Base-by-base conservation (phyloP, 1,140 invertebrate species). In the Drosophila asahinai region DNA sequence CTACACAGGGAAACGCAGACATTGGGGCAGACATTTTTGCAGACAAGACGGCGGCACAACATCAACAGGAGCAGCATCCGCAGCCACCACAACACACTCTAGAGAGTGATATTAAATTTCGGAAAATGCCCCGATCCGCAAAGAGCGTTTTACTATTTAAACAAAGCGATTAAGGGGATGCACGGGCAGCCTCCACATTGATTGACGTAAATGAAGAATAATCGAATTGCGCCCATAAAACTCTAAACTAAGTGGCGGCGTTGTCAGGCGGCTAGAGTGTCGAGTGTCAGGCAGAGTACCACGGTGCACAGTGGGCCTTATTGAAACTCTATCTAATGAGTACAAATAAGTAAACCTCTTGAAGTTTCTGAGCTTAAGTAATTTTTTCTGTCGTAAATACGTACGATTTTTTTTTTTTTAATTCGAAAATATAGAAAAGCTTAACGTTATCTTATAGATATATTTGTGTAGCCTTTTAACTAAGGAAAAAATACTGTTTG, bases 131-230 rank as follows among this genome's bases (percentile, higher is more conserved):
- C 52, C 58, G 9, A 48, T 54, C 60, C 62, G 25, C 15, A 38
- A 30, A 30, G 40, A 25, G 40, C 72, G 55, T 63, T 82, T 79
- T 86, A 77, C 68, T 91, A 82, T 86, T 89, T 89, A 89, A 89
- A 84, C 84, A 80, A 68, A 80, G 63, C 78, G 77, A 74, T 80
- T 80, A 80, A 68, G 77, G 51, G 58, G 52, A 61, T 61, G 75
- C 65, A 38, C 48, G 48, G 59, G 64, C 82, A 54, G 57, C 54
- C 45, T 82, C 42, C 79, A 51, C 62, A 68, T 80, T 92, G 90
- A 92, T 92, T 92, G 90, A 92, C 90, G 77, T 80, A 92, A 92
- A 92, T 92, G 90, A 92, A 92, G 90, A 92, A 92, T 92, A 92
- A 92, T 92, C 91, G 90, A 92, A 90, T 92, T 91, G 76, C 71